Percentiles rank a stretch among this genome's conserved stretches.
Conservation (phyloP, 2,797 vertebrate species). For the Alectoris magna region DNA sequence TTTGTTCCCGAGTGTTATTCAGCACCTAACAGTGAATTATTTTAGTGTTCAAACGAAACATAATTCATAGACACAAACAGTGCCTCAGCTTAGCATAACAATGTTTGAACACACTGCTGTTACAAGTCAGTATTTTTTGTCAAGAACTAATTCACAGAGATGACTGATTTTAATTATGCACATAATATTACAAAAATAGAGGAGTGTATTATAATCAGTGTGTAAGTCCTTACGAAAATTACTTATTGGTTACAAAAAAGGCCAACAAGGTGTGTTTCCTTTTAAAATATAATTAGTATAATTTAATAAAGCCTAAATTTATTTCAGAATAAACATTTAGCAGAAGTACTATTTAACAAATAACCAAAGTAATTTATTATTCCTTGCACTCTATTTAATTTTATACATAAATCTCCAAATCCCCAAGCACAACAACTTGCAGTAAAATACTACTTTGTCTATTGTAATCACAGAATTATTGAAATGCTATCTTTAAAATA, state of each 20-base stretch:
- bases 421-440: background rate
- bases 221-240: background rate
- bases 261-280: background rate
- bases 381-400: background rate
- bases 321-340: background rate
- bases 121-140: background rate
- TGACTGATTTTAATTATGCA: background rate
- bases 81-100: background rate
- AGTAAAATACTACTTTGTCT: background rate
- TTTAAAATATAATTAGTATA: background rate
- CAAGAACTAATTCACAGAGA: background rate
- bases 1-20: background rate
- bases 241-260: background rate
- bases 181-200: background rate
- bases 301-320: background rate
- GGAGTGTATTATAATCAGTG: background rate
- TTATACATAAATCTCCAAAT: background rate
- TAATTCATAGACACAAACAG: background rate
- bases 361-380: background rate
- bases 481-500: conserved; percentile 34
- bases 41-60: background rate
- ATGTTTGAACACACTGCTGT: background rate
- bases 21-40: background rate
- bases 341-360: background rate
- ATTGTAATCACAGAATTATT: background rate